Percentiles rank a stretch among this genome's conserved stretches.
Evolutionary conservation across 2,113 vertebrate species (phyloP).

Genomic region (Chloropsis cyanopogon): DNA sequence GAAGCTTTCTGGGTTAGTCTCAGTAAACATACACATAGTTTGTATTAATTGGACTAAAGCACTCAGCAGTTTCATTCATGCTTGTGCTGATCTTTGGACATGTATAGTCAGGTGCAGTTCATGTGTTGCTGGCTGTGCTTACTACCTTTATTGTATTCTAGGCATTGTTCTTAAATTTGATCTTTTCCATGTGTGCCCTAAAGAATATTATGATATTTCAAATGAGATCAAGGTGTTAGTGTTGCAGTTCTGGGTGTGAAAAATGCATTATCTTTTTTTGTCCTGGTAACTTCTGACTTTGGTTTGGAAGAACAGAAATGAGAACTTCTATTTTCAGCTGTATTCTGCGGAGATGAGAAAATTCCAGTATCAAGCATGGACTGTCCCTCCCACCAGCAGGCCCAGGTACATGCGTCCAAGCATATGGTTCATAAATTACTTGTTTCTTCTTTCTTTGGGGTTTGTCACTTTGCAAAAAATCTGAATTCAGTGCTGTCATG

Average conservation of each 20-base stretch:
- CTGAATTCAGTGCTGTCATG: background rate
- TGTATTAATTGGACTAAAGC: background rate
- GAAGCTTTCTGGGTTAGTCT: background rate
- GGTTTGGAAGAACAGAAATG: background rate
- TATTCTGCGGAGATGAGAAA: background rate
- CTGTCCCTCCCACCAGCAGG: background rate
- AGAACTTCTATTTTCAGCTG: background rate
- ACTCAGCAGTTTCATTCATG: background rate
- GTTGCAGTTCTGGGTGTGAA: background rate
- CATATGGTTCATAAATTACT: background rate
- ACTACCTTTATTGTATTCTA: background rate
- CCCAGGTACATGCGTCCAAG: background rate
- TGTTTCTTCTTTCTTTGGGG: background rate
- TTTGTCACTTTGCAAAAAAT: background rate
- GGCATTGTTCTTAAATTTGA: background rate
- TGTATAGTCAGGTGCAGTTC: background rate
- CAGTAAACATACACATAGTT: background rate
- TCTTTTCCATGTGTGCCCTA: background rate
- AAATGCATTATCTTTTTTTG: background rate
- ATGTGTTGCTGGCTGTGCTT: background rate
- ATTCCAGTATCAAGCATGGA: background rate
- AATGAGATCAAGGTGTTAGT: background rate
- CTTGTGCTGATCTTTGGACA: background rate
- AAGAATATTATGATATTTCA: background rate
- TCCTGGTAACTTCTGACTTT: background rate